Percentiles rank a stretch among this genome's conserved stretches.
Evolutionary conservation across 2,113 vertebrate genomes (phyloP).

Genomic region (Cebidichthys violaceus): DNA sequence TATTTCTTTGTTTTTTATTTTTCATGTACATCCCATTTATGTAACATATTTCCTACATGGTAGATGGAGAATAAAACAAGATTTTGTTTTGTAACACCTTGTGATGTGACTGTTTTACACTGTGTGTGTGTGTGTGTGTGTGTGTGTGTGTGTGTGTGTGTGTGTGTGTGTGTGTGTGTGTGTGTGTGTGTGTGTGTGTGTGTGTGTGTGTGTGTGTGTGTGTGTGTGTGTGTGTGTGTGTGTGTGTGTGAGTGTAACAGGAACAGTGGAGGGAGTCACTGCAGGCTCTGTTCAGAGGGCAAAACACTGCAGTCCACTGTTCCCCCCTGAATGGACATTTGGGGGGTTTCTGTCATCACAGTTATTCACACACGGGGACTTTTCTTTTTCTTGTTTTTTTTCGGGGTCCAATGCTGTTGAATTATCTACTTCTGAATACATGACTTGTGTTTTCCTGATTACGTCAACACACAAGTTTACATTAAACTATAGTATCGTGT

Average conservation of each 20-base stretch:
- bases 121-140: conserved; percentile 10
- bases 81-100: conserved; percentile 60
- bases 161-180: conserved; percentile 8
- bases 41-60: conserved; percentile 41
- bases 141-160: conserved; percentile 13
- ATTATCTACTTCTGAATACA: conserved; percentile 22
- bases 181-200: conserved; percentile 4
- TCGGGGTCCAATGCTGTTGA: conserved; percentile 19
- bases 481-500: not conserved
- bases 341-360: conserved; percentile 59
- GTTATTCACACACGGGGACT: conserved; percentile 28
- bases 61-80: conserved; percentile 67
- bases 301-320: conserved; percentile 73
- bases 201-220: conserved; percentile 3
- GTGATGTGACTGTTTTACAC: conserved; percentile 9
- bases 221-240: conserved; percentile 13
- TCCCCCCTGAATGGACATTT: conserved; percentile 47
- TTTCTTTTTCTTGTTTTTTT: conserved; percentile 7
- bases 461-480: not conserved
- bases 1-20: conserved; percentile 37
- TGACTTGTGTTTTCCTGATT: conserved; percentile 11
- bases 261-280: conserved; percentile 49
- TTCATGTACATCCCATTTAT: conserved; percentile 50
- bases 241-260: not conserved
- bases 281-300: conserved; percentile 58